These are phyloP conservation scores for Tinea trinotella DNA, from an alignment of 2,888 invertebrate genomes.

Conservation along the genomic window DNA sequence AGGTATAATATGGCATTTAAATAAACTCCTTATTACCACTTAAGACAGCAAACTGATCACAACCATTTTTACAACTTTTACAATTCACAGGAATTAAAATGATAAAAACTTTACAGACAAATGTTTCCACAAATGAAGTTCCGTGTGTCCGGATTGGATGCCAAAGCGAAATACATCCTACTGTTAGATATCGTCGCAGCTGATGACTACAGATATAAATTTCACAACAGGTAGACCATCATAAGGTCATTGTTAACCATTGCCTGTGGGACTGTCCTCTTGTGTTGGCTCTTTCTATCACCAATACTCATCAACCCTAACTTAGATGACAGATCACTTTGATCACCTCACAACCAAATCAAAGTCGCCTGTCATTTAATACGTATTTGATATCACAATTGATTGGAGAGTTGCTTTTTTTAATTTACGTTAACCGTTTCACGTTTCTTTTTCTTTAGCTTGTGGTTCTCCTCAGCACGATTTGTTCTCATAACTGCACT, in stretches of 20 bases:
- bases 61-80: conserved; percentile 4
- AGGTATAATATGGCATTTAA: no score
- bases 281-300: conserved; percentile 8
- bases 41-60: background rate
- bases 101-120: conserved; percentile 81
- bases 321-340: background rate
- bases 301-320: background rate
- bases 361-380: background rate
- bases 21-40: background rate
- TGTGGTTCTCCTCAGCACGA: conserved; percentile 57
- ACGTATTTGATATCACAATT: conserved; percentile 32
- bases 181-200: conserved; percentile 99
- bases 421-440: conserved; percentile 33
- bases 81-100: background rate
- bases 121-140: conserved; percentile 99
- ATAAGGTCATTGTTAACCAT: conserved; percentile 26
- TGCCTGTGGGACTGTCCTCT: conserved; percentile 31
- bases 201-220: conserved; percentile 98
- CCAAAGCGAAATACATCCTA: conserved; percentile 98
- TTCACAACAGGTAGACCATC: conserved; percentile 88
- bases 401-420: conserved; percentile 44
- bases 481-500: conserved; percentile 40
- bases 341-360: background rate
- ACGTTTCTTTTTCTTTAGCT: conserved; percentile 61
- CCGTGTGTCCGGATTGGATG: conserved; percentile 97